A percentile compares a stretch with the other conserved stretches of the same genome.
phyloP scores from a whole-genome alignment of 1,140 invertebrate species.

The Brachionus sp. region DNA sequence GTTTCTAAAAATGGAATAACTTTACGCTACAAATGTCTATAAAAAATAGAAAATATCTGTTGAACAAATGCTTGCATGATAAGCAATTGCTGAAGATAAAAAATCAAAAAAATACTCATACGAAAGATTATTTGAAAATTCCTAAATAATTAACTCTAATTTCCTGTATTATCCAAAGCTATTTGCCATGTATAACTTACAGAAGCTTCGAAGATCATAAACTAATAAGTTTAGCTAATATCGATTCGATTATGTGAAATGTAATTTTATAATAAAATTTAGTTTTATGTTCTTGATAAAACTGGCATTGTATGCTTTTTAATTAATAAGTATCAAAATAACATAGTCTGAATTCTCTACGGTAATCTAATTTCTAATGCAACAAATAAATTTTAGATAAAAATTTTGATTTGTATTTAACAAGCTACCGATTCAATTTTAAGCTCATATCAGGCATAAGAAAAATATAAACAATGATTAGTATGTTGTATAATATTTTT shows the following conservation, averaged over 20 bases:
- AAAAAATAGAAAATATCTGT: background rate
- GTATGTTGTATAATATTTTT: background rate
- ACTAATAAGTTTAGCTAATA: background rate
- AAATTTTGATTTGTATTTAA: background rate
- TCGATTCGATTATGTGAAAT: background rate
- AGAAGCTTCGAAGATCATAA: background rate
- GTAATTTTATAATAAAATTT: background rate
- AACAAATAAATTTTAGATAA: background rate
- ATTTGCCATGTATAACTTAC: background rate
- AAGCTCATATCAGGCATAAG: background rate
- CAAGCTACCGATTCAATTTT: background rate
- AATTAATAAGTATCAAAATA: background rate
- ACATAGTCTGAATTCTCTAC: constrained; percentile 1
- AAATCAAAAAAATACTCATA: background rate
- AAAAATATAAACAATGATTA: background rate
- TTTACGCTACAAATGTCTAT: background rate
- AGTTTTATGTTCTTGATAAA: constrained; percentile 13
- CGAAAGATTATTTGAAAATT: background rate
- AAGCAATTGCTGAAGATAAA: background rate
- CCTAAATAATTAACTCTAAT: background rate
- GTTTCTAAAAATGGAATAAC: background rate
- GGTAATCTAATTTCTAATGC: background rate
- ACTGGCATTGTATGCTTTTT: background rate
- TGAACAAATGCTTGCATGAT: background rate
- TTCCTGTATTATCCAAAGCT: background rate